A percentile compares a stretch with the other conserved stretches of the same genome.
Evolutionary conservation across 2,888 invertebrate genomes (phyloP).

Genomic region (Xestia ashworthii): DNA sequence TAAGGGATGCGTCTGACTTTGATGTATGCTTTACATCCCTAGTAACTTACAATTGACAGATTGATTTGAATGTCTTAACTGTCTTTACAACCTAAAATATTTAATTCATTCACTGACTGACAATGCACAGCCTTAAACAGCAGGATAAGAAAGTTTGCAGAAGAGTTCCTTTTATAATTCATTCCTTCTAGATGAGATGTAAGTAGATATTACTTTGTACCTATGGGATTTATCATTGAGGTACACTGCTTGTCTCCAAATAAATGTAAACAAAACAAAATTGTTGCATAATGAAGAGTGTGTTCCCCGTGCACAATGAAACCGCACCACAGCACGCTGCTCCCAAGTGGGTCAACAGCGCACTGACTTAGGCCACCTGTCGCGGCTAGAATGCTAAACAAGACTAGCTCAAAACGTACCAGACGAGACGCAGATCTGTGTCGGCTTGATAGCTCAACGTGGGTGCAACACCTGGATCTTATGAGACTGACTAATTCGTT

Average conservation of each 20-base stretch:
- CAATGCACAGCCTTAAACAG: not conserved
- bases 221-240: not conserved
- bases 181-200: not conserved
- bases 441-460: slow-evolving; percentile 12
- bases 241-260: not conserved
- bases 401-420: slow-evolving; percentile 50
- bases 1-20: not conserved
- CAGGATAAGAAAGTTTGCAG: not conserved
- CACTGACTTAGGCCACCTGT: slow-evolving; percentile 72
- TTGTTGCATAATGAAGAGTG: not conserved
- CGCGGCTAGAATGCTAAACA: slow-evolving; percentile 70
- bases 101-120: not conserved
- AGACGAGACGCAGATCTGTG: slow-evolving; percentile 2
- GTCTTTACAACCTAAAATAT: not conserved
- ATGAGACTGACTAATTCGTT: not conserved
- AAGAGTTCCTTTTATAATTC: not conserved
- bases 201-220: not conserved
- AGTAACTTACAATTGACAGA: not conserved
- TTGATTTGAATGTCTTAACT: not conserved
- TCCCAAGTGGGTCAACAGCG: slow-evolving; percentile 69
- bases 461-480: not conserved
- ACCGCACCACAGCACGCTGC: slow-evolving; percentile 46
- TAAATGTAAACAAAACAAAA: not conserved
- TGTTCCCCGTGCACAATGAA: slow-evolving; percentile 38
- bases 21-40: not conserved